These are phyloP conservation scores for Clupea harengus DNA, from an alignment of 2,113 vertebrate genomes.

Conservation along the genomic window DNA sequence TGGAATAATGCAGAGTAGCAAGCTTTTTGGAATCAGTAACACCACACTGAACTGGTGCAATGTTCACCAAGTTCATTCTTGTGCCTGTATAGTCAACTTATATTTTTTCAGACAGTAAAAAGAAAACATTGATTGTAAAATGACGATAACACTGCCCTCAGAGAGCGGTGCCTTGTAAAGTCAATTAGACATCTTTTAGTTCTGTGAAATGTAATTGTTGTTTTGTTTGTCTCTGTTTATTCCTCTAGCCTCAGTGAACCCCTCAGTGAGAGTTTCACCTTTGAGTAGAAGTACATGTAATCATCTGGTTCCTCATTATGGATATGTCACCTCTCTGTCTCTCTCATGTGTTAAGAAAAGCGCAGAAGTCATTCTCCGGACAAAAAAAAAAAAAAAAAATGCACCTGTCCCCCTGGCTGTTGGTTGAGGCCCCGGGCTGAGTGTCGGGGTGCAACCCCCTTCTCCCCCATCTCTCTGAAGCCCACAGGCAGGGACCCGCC, in stretches of 20 bases:
- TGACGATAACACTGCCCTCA: background rate
- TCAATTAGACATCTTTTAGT: background rate
- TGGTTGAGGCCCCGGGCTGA: background rate
- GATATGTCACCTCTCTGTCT: background rate
- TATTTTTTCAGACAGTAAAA: background rate
- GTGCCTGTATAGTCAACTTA: background rate
- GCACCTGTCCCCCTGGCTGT: constrained; percentile 11
- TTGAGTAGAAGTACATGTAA: background rate
- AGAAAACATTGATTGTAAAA: background rate
- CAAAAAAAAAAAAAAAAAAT: background rate
- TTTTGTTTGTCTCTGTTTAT: background rate
- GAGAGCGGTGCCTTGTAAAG: background rate
- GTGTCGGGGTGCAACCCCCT: background rate
- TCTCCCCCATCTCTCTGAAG: background rate
- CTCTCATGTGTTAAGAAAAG: background rate
- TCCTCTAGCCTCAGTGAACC: background rate
- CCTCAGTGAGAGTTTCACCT: too few species aligned
- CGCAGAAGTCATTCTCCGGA: background rate
- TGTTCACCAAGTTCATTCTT: background rate
- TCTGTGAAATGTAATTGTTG: background rate
- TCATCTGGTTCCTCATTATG: background rate
- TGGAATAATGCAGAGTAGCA: background rate
- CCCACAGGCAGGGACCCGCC: constrained; percentile 13
- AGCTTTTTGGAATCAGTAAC: background rate
- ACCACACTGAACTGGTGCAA: background rate